Base-by-base conservation (phyloP, 2,888 invertebrate genomes). In the Pseudococcus jackbeardsleyi region DNA sequence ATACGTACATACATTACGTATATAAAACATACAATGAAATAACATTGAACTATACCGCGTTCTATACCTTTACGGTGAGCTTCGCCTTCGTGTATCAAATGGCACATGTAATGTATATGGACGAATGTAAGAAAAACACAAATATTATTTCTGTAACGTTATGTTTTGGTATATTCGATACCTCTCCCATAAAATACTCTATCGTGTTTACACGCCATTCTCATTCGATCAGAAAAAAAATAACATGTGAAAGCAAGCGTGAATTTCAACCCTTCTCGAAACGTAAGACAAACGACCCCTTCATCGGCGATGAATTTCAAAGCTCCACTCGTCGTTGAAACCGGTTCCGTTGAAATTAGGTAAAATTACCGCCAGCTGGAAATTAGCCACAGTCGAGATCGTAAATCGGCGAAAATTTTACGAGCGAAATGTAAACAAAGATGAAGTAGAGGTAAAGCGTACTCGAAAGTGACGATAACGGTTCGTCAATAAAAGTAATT, bases 391-490 rank as follows among this genome's bases (percentile, higher is more conserved):
- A 33, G 26, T 3, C 1, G 26, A 33, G 64, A 3, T 64, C 22
- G 64, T 64, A 64, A 64, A 64, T 64, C 5, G 0, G 1, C 64
- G 64, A 1, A 64, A 59, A 19, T 22, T 64, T 64, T 64, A 64
- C 64, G 64, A 64, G 33, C 72, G 72, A 72, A 72, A 39, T 15
- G 8, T 22, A 19, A 64, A 11, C 19, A 64, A 64, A 64, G 22
- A 64, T 64, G 22, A 64, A 9, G 9, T 22, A 19, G 9, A 64
- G 22, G 64, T 72, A 42, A 42, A 42, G 26, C 26, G 7, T 42
- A 33, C 72, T 72, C 72, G 72, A 72, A 72, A 72, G 33, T 39
- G 68, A n/a, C 64, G 64, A 68, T 72, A 33, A 72, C 72, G 72
- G 72, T 72, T 9, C 33, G 22, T 12, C 7, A 11, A 64, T 72